Evolutionary conservation across 2,888 invertebrate genomes (phyloP), one percentile per base, ranked within the genome.

Genomic region (Sialis fuliginosa): DNA sequence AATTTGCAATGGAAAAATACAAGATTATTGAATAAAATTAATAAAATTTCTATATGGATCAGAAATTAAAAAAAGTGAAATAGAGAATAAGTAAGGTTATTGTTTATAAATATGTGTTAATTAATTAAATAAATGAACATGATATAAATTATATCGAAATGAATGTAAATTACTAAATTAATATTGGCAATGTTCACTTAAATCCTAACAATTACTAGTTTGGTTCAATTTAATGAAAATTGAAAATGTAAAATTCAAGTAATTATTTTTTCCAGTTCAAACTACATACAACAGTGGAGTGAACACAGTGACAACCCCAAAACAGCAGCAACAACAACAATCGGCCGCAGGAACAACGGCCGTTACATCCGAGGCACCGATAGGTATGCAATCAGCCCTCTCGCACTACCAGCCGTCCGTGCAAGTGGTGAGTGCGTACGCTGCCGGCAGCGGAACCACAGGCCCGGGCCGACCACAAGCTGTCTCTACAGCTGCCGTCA

Each of bases 371-470:
- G 22, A 22, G 22, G 8, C 37, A 37, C 37, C 37, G 6, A 37
- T 12, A 37, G 22, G 22, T 22, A 37, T 37, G 37, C 37, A 37
- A 12, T 37, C 37, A 37, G 37, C 37, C n/a, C 12, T 37, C n/a
- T n/a, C 37, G 6, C 37, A 37, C 10, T 37, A 37, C 12, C 37
- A 37, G 37, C 12, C 37, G 12, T 6, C 37, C 6, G 22, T 22
- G 22, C 22, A 22, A 22, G 8, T 12, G 12, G 37, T 37, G 37
- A 37, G 10, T 37, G 37, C 10, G n/a, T 37, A 37, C 12, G 58
- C 65, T 37, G 60, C 67, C 55, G 59, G 65, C 51, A 61, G 67
- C 51, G 68, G 71, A 54, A 68, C 71, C 50, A 58, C 51, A 40
- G 50, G 50, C 45, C 55, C 55, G 46, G 48, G 49, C 22, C 44